Conservation (phyloP, 1,140 invertebrate genomes). For the Drosophila watanabei region DNA sequence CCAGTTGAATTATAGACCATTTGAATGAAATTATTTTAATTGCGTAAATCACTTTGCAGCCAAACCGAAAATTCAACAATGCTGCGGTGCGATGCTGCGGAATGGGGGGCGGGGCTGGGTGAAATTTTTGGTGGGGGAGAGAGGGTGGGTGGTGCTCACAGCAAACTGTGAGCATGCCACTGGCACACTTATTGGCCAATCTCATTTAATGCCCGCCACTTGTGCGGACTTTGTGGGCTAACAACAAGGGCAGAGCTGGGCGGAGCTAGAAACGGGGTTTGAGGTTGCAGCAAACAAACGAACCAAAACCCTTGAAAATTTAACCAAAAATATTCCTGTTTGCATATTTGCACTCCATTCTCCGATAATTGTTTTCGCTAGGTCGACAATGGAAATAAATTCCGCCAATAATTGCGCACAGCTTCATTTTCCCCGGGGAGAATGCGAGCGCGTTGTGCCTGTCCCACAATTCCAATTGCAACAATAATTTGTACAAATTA, state of each 20-base stretch:
- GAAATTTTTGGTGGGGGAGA: neutral
- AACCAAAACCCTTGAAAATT: slow-evolving; percentile 55
- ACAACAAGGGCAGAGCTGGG: slow-evolving; percentile 21
- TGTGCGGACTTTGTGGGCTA: slow-evolving; percentile 49
- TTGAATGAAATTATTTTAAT: slow-evolving; percentile 84
- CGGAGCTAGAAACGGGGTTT: neutral
- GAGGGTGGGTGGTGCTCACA: neutral
- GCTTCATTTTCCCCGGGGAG: slow-evolving; percentile 25
- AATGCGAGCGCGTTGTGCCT: neutral
- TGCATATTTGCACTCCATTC: slow-evolving; percentile 76
- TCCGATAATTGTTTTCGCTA: slow-evolving; percentile 73
- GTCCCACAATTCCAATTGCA: slow-evolving; percentile 61
- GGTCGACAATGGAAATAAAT: slow-evolving; percentile 73
- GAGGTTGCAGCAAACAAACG: slow-evolving; percentile 39
- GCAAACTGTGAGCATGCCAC: slow-evolving; percentile 44
- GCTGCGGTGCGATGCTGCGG: slow-evolving; percentile 55
- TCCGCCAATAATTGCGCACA: slow-evolving; percentile 59
- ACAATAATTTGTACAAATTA: slow-evolving; percentile 80
- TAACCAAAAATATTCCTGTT: slow-evolving; percentile 70
- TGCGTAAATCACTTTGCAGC: slow-evolving; percentile 81
- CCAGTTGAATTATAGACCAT: slow-evolving; percentile 81
- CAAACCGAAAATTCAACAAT: slow-evolving; percentile 76
- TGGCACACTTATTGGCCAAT: slow-evolving; percentile 75
- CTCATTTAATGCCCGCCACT: slow-evolving; percentile 64
- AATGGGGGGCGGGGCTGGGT: slow-evolving; percentile 8